Conservation (phyloP, 2,888 invertebrate species). For the Epirrhoe tristata region DNA sequence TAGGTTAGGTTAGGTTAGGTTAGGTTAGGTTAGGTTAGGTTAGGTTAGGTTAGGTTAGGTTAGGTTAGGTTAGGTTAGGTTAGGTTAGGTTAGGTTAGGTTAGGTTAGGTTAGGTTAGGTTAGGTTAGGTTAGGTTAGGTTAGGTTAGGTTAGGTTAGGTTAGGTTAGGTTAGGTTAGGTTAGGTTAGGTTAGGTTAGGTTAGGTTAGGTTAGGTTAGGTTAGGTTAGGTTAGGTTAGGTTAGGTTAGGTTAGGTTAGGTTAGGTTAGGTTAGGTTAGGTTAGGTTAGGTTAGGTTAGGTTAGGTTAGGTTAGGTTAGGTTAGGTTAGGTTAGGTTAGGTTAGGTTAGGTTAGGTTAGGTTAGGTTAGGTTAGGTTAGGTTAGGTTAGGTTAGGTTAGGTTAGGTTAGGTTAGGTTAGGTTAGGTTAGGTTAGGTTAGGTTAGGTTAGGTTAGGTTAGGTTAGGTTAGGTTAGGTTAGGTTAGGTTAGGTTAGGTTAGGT, state of each 20-base stretch:
- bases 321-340: conserved; percentile 34
- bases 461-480: conserved; percentile 35
- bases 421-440: conserved; percentile 37
- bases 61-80: conserved; percentile 37
- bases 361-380: conserved; percentile 42
- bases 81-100: conserved; percentile 39
- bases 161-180: conserved; percentile 37
- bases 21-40: conserved; percentile 29
- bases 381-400: conserved; percentile 41
- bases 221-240: conserved; percentile 38
- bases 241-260: conserved; percentile 38
- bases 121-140: conserved; percentile 39
- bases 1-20: conserved; percentile 33
- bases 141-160: conserved; percentile 38
- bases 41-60: conserved; percentile 31
- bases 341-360: conserved; percentile 41
- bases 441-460: conserved; percentile 36
- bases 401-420: conserved; percentile 40
- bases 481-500: conserved; percentile 31
- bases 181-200: conserved; percentile 38
- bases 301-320: conserved; percentile 23
- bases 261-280: conserved; percentile 33
- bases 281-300: conserved; percentile 31
- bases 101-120: conserved; percentile 36
- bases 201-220: conserved; percentile 39